phyloP scores from a whole-genome alignment of 2,113 vertebrate species.

The Albula glossodonta region DNA sequence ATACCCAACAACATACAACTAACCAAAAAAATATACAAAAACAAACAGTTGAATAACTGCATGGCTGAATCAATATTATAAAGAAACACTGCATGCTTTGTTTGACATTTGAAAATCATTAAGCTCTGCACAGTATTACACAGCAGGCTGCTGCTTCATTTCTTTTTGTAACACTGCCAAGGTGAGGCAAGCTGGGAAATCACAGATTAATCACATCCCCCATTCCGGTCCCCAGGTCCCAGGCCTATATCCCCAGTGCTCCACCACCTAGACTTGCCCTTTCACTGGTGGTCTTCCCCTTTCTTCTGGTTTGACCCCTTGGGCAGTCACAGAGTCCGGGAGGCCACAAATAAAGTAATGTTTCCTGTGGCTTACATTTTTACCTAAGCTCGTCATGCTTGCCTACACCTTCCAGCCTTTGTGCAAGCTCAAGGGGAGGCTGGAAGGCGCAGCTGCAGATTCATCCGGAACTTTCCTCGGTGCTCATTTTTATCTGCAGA shows the following conservation, averaged over 20 bases:
- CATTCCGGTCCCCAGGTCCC: neutral
- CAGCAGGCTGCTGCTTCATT: neutral
- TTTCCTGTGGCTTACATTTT: slow-evolving; percentile 26
- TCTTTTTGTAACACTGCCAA: neutral
- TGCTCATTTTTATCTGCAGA: slow-evolving; percentile 37
- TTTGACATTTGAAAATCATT: neutral
- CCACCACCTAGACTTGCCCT: neutral
- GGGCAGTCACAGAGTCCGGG: neutral
- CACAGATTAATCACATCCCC: neutral
- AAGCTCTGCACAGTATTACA: neutral
- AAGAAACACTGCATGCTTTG: neutral
- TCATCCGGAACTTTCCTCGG: slow-evolving; percentile 12
- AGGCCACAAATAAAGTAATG: neutral
- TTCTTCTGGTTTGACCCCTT: neutral
- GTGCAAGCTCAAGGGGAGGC: neutral
- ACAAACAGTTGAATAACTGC: neutral
- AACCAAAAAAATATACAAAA: neutral
- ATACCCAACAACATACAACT: neutral
- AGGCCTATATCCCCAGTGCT: neutral
- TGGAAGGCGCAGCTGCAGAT: neutral
- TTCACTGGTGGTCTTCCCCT: neutral
- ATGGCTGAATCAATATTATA: neutral
- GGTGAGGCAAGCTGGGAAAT: neutral
- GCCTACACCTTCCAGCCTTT: neutral
- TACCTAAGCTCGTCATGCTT: neutral